Conservation (phyloP, 2,888 invertebrate genomes). For the Ormyrus thymus region DNA sequence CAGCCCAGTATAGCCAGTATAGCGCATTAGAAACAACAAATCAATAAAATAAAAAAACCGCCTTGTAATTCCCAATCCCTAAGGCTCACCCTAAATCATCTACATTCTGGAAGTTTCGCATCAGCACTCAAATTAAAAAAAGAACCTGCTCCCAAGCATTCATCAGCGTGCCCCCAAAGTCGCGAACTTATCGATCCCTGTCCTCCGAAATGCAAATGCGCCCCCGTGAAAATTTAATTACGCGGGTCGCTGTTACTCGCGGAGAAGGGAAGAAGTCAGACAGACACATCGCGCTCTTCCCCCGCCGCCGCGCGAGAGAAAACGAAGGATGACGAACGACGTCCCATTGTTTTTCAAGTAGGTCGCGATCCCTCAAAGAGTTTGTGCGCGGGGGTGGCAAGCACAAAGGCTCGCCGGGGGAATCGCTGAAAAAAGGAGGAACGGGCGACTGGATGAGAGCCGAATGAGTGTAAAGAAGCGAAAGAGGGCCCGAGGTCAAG, state of each 20-base stretch:
- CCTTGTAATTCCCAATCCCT: no score
- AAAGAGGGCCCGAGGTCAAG: constrained; percentile 57
- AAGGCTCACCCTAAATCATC: no score
- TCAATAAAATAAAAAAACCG: no score
- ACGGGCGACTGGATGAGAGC: background rate
- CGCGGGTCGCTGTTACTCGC: background rate
- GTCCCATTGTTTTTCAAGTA: constrained; percentile 52
- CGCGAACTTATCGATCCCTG: constrained; percentile 33
- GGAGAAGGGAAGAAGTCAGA: constrained; percentile 4
- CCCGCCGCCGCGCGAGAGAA: background rate
- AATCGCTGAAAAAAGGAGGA: background rate
- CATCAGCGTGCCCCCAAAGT: constrained; percentile 20
- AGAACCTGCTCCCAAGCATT: constrained; percentile 8
- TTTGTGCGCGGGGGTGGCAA: constrained; percentile 9
- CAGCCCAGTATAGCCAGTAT: no score
- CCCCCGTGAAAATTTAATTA: constrained; percentile 51
- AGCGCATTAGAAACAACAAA: no score
- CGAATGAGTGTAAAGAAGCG: background rate
- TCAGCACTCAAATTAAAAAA: constrained; percentile 42
- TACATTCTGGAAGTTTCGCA: background rate
- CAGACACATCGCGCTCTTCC: no score
- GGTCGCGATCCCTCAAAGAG: constrained; percentile 52
- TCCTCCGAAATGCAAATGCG: constrained; percentile 17
- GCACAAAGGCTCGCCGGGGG: constrained; percentile 19
- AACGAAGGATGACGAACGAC: constrained; percentile 35